Base-by-base conservation (phyloP, 2,888 invertebrate genomes). In the Rhynchonema sp. region DNA sequence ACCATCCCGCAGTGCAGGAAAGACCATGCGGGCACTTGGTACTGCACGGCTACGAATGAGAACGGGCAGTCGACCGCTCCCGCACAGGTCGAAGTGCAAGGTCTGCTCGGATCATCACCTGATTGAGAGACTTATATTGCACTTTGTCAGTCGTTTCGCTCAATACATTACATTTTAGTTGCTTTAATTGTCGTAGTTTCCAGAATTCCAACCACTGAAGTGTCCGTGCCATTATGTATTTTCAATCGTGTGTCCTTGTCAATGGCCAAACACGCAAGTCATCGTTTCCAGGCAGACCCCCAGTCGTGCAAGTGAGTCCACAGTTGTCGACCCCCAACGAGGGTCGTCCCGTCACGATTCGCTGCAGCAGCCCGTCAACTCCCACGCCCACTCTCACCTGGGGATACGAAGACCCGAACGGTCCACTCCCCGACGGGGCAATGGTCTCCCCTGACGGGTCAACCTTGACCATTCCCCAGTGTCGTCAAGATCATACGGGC, bases 381-480 rank as follows among this genome's bases (percentile, higher is more conserved):
- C 75, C 75, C 1, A 68, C 70, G 2, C 75, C 75, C 2, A 67
- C 73, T 28, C 74, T 75, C 56, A 69, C 72, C 22, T 75, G 75
- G 74, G 26, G n/a, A 1, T 54, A 28, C 27, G 57, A 26, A 13
- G n/a, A n/a, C 20, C 54, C 54, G 9, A 27, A 28, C 54, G 54
- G 54, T 6, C 27, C 26, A 13, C 54, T 54, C 27, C 54, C 54
- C 2, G 54, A 54, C 27, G 54, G 27, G 25, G 54, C 27, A 6
- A 27, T 6, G 17, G 54, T 54, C 27, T 3, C 26, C 6, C 9
- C 3, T 2, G 54, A 54, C 23, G 54, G 54, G 9, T 17, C 6
- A 22, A 54, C 27, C 6, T 6, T 54, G 54, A 20, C 2, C 13
- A 27, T 54, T 13, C 54, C 54, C 3, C 2, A 20, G 17, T 27